Percentiles rank a stretch among this genome's conserved stretches.
Evolutionary conservation across 2,888 invertebrate species (phyloP).

Genomic region (Catonia carolina): DNA sequence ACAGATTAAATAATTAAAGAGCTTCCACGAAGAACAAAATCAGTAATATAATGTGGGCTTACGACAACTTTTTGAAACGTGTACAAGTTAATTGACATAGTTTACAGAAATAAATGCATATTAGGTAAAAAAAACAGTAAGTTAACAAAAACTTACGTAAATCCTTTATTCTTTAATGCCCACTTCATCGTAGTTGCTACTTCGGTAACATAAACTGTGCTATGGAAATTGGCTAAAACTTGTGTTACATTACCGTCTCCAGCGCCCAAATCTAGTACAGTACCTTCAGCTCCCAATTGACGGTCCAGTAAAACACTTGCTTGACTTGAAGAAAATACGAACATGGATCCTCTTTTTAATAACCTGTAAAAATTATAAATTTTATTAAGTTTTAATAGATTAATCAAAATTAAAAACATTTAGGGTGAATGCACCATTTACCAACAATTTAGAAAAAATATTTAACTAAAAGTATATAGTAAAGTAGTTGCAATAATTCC

Average conservation of each 20-base stretch:
- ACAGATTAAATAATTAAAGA: too few species aligned
- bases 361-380: constrained; percentile 53
- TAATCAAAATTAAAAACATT: too few species aligned
- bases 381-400: neutral
- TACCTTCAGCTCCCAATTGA: constrained; percentile 35
- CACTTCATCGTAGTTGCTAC: constrained; percentile 84
- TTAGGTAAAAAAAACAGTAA: too few species aligned
- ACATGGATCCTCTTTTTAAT: constrained; percentile 92
- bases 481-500: too few species aligned
- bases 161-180: constrained; percentile 67
- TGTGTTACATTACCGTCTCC: constrained; percentile 93
- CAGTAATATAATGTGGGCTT: too few species aligned
- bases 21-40: too few species aligned
- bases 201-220: constrained; percentile 79
- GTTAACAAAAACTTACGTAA: constrained; percentile 61
- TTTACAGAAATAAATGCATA: too few species aligned
- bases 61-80: too few species aligned
- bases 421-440: too few species aligned
- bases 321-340: constrained; percentile 81
- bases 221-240: constrained; percentile 66
- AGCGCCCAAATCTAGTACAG: constrained; percentile 55
- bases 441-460: too few species aligned
- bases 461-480: too few species aligned
- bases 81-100: too few species aligned
- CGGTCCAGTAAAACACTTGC: constrained; percentile 57